phyloP scores from a whole-genome alignment of 92 coral and sea anemone genomes.

The Porites rus region DNA sequence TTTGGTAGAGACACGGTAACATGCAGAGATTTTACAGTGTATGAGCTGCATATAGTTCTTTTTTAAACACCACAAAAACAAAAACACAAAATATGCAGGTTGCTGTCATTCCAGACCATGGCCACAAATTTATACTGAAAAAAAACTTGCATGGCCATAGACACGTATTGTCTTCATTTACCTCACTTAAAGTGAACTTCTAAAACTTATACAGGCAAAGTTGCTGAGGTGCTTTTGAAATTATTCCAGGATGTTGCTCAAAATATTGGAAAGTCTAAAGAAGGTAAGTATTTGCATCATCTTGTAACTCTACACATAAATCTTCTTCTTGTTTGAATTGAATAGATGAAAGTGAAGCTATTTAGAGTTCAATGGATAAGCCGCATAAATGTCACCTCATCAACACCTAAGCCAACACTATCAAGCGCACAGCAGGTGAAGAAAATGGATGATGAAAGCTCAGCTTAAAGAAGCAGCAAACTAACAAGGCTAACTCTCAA shows the following conservation, averaged over 20 bases:
- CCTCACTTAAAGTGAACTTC: background rate
- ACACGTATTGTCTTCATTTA: background rate
- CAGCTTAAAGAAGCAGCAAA: conserved; percentile 16
- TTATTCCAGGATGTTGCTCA: conserved; percentile 39
- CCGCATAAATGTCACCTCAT: conserved; percentile 17
- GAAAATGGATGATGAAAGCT: conserved; percentile 17
- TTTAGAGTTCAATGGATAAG: conserved; percentile 20
- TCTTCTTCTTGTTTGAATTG: conserved; percentile 8
- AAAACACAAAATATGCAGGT: no score
- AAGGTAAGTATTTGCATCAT: conserved; percentile 27
- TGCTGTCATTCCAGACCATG: no score
- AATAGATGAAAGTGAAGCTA: conserved; percentile 15
- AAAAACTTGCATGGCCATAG: conserved; percentile 9
- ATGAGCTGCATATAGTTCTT: no score
- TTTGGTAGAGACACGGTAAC: no score
- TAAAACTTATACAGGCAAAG: conserved; percentile 27
- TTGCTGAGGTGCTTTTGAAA: conserved; percentile 36
- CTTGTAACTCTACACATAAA: conserved; percentile 14
- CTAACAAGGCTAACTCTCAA: conserved; percentile 10
- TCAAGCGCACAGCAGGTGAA: conserved; percentile 12
- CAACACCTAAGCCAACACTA: conserved; percentile 13
- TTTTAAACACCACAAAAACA: no score
- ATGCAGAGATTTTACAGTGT: no score
- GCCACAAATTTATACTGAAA: no score
- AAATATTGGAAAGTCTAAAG: conserved; percentile 35